Evolutionary conservation across 1,140 invertebrate species (phyloP), one percentile per base, ranked within the genome.

Genomic region (Arion vulgaris): DNA sequence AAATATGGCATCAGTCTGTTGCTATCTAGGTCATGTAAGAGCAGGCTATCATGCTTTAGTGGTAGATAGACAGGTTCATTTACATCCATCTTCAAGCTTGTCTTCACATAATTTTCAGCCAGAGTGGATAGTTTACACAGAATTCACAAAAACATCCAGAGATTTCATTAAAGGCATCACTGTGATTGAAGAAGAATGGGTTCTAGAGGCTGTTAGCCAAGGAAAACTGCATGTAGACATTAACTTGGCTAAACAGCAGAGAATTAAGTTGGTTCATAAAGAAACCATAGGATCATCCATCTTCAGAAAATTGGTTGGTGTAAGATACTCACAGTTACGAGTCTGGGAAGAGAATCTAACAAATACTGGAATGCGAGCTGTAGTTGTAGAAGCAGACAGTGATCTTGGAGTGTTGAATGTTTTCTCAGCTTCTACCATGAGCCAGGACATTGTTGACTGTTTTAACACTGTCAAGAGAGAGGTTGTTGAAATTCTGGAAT

Each of bases 31-130:
- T 13, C 85, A 89, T 85, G 80, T 84, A 28, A 85, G 83, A 49
- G 86, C 86, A n/a, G 89, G 90, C 0, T 91, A 89, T 82, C 73
- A 86, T 39, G 81, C 86, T 28, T 51, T 84, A 23, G 68, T 75
- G 15, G 73, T 83, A 41, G 57, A 84, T 9, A 86, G 87, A 28
- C 81, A 83, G n/a, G 88, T 89, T 9, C 80, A 87, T 71, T 17
- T 89, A 23, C 88, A 90, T 83, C 88, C 90, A n/a, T 90, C 89
- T 1, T 91, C 89, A 32, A 45, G 78, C 34, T 36, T 91, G 36
- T 71, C 71, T 34, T 57, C 80, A 28, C 74, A 88, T 23, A 87
- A 81, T 51, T 34, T 75, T n/a, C 77, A 82, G 2, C 89, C 88
- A 51, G 74, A 86, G 34, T 90, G 88, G 88, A 62, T 91, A 15